phyloP scores from a whole-genome alignment of 2,797 vertebrate genomes.

The Carcharodon carcharias region DNA sequence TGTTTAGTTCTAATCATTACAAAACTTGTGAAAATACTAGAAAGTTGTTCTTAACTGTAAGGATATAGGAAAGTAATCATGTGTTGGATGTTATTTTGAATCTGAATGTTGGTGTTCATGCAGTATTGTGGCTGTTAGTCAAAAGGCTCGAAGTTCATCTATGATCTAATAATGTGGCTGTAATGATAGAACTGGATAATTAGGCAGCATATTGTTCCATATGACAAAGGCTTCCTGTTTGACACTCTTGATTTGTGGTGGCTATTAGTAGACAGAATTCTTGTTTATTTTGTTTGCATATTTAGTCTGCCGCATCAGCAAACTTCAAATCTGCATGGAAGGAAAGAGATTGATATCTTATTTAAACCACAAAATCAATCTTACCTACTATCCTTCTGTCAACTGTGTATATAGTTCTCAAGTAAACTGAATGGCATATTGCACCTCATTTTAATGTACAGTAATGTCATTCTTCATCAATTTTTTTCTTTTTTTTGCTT shows the following conservation, averaged over 20 bases:
- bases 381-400: not conserved
- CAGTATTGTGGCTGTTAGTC: not conserved
- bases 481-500: not conserved
- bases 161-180: conserved; percentile 38
- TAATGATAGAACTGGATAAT: conserved; percentile 84
- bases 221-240: conserved; percentile 74
- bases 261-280: conserved; percentile 83
- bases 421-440: not conserved
- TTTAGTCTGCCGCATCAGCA: conserved; percentile 63
- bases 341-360: not conserved
- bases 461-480: not conserved
- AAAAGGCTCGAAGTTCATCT: not conserved
- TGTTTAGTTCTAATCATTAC: not conserved
- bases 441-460: not conserved
- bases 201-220: conserved; percentile 87
- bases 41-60: not conserved
- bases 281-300: conserved; percentile 72
- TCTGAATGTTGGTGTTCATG: not conserved
- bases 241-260: conserved; percentile 83
- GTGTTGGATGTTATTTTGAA: not conserved
- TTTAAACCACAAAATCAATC: not conserved
- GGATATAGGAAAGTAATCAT: not conserved
- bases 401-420: not conserved
- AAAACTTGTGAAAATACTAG: not conserved
- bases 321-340: conserved; percentile 45